Base-by-base conservation (phyloP, 2,888 invertebrate species). In the Tinea semifulvella region DNA sequence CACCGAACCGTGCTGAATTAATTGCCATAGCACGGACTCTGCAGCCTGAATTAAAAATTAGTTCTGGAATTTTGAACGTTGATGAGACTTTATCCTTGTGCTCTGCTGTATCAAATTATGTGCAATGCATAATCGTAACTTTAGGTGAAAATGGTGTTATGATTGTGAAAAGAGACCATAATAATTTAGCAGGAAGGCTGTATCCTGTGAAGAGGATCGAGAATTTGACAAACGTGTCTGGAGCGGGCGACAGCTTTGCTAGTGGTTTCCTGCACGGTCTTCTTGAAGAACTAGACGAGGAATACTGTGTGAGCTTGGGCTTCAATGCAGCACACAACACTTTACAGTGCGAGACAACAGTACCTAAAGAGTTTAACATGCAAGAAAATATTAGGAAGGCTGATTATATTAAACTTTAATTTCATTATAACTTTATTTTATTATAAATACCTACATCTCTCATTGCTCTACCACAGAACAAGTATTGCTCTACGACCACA, bases 1-100 rank as follows among this genome's bases (percentile, higher is more conserved):
- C 94, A 1, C 96, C 96, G 1, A 96, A 96, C 64, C 59, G 90
- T 26, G 83, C 84, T 46, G 96, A 96, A 73, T 73, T 95, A 22
- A 72, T 84, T 52, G 74, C 84, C 14, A 91, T 95, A 68, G 86
- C 87, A 22, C 63, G 2, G 52, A 67, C 42, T 64, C 68, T 47
- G 42, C 54, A 52, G 31, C 31, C 31, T 31, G n/a, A 31, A n/a
- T n/a, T n/a, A n/a, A n/a, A n/a, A n/a, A n/a, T n/a, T n/a, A n/a
- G n/a, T 49, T 3, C 48, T 51, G n/a, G 58, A 63, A 28, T 28
- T 65, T 26, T 26, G 11, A 26, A 6, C 2, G 48, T 48, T 57
- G 40, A 52, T 16, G 66, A 72, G 56, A 63, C 75, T 47, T 45
- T 63, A 27, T 36, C 61, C 43, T 52, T 77, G 45, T 58, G 60